A percentile compares a stretch with the other conserved stretches of the same genome.
Conservation (phyloP, 2,797 vertebrate species). For the Oreonectes daqikongensis region DNA sequence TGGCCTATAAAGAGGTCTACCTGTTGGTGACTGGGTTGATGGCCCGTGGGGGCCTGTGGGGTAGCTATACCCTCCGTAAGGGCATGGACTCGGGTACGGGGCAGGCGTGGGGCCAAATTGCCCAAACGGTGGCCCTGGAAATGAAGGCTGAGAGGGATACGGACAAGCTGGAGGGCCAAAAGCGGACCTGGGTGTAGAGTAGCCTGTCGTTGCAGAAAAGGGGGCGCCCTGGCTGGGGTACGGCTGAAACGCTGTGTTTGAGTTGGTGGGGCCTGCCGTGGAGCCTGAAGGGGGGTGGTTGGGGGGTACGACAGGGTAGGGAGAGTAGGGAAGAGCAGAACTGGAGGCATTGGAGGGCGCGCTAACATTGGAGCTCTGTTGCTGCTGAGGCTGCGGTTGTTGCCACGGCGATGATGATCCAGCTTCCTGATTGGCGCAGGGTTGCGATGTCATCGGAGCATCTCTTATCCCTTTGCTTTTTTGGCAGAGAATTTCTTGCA, state of each 20-base stretch:
- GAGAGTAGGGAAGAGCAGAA: slow-evolving; percentile 70
- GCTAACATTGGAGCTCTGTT: slow-evolving; percentile 60
- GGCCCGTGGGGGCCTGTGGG: slow-evolving; percentile 67
- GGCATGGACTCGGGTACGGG: slow-evolving; percentile 72
- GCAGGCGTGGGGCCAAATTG: slow-evolving; percentile 71
- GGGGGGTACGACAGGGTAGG: slow-evolving; percentile 71
- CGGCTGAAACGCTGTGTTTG: slow-evolving; percentile 71
- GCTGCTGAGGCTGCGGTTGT: slow-evolving; percentile 66
- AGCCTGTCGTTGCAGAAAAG: slow-evolving; percentile 66
- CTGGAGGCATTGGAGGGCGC: slow-evolving; percentile 60
- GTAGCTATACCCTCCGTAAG: slow-evolving; percentile 75
- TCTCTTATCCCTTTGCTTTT: slow-evolving; percentile 61
- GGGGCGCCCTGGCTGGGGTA: slow-evolving; percentile 70
- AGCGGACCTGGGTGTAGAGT: slow-evolving; percentile 63
- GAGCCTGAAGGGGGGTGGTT: slow-evolving; percentile 48
- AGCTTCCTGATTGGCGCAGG: slow-evolving; percentile 56
- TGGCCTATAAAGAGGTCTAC: slow-evolving; percentile 76
- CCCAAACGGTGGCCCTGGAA: slow-evolving; percentile 76
- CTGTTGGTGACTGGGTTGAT: slow-evolving; percentile 72
- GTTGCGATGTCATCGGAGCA: slow-evolving; percentile 63
- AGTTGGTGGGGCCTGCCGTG: slow-evolving; percentile 65
- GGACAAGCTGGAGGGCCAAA: slow-evolving; percentile 74
- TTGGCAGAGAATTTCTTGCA: slow-evolving; percentile 85
- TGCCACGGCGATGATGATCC: slow-evolving; percentile 67
- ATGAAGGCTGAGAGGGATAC: slow-evolving; percentile 79